Base-by-base conservation (phyloP, 2,797 vertebrate species). In the Sandelia bainsii region DNA sequence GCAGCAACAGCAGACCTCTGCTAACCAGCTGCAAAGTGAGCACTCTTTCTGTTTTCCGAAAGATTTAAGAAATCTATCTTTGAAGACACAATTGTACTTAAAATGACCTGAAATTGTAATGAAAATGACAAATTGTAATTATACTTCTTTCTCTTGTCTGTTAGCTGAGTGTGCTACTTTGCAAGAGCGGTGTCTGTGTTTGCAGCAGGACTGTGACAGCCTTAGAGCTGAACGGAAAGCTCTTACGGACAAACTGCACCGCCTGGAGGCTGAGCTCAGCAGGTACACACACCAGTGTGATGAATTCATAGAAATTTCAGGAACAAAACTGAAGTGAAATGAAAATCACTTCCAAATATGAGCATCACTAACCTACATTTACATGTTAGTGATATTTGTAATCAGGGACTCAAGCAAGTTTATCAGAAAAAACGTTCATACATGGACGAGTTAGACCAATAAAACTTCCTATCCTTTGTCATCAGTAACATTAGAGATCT, bases 211-310 rank as follows among this genome's bases (percentile, higher is more conserved):
- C 87, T 98, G 96, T 81, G 91, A 89, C 61, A 85, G 92, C 60
- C 94, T 99, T 66, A 96, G 94, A 88, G 91, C 92, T 23, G 97
- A 99, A 81, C 96, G 96, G 71, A 92, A 87, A 63, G 69, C 87
- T n/a, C 93, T 99, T 11, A 84, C 92, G 11, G 95, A 95, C 72
- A 96, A 95, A 88, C 94, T 98, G 82, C 95, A 95, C 46, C 90
- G 83, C 42, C 95, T 97, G 75, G 97, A 98, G 90, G 86, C 92
- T 13, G 96, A 98, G 87, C 95, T 99, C 54, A 95, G 93, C 90
- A 97, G 92, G 92, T 93, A 78, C 25, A 46, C 34, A 32, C 50
- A 48, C 45, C 20, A 2, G n/a, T 45, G 17, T 45, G 44, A 45
- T 45, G 2, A 7, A 4, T 17, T 37, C 34, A 10, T 8, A 37